These are phyloP conservation scores for Trachurus trachurus DNA, from an alignment of 2,797 vertebrate genomes.

Conservation along the genomic window DNA sequence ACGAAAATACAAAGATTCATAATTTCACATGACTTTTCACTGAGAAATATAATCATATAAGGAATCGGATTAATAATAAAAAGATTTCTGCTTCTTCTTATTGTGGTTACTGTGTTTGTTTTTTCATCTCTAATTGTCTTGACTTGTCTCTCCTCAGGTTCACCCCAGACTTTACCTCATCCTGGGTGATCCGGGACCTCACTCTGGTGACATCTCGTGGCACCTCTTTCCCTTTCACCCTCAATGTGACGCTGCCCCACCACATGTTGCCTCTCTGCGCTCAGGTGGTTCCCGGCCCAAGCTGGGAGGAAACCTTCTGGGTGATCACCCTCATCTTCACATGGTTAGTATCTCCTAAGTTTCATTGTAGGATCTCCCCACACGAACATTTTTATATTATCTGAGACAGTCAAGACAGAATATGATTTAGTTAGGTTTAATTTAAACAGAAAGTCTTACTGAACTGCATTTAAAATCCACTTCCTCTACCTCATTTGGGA, in stretches of 20 bases:
- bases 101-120: too few relatives aligned
- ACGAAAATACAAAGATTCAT: background rate
- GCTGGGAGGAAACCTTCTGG: conserved; percentile 99
- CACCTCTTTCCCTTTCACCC: conserved; percentile 93
- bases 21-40: too few relatives aligned
- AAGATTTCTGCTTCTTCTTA: too few relatives aligned
- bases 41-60: too few relatives aligned
- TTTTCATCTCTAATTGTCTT: background rate
- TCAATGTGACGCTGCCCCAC: conserved; percentile 97
- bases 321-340: conserved; percentile 93
- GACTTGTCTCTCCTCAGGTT: conserved; percentile 84
- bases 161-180: conserved; percentile 98
- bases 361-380: background rate
- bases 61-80: too few relatives aligned
- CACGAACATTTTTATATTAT: background rate
- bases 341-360: conserved; percentile 86
- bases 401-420: too few relatives aligned
- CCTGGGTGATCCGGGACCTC: conserved; percentile 97
- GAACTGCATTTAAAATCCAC: too few relatives aligned
- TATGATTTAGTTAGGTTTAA: too few relatives aligned
- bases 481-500: background rate
- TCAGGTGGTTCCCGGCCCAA: conserved; percentile 96
- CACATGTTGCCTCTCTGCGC: conserved; percentile 97
- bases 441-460: background rate
- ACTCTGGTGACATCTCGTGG: conserved; percentile 91